Conservation (phyloP, 2,888 invertebrate genomes). For the Altica lythri region DNA sequence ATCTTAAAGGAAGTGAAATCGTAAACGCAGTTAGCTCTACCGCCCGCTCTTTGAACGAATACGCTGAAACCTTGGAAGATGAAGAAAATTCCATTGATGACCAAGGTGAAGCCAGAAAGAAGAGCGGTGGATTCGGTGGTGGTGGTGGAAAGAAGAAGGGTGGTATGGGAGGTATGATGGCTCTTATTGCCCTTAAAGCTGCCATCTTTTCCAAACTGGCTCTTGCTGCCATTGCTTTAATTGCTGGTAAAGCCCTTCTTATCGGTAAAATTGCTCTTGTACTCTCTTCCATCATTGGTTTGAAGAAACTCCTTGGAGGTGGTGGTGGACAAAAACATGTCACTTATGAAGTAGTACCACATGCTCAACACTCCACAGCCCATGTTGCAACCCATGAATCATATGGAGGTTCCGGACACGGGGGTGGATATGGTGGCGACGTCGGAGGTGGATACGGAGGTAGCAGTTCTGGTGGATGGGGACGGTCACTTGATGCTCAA, state of each 20-base stretch:
- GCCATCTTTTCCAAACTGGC: constrained; percentile 79
- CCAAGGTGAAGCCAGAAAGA: constrained; percentile 69
- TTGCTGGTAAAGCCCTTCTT: constrained; percentile 83
- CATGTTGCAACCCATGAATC: constrained; percentile 73
- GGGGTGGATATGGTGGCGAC: constrained; percentile 63
- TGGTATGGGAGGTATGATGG: constrained; percentile 76
- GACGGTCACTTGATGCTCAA: constrained; percentile 75
- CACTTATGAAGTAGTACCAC: constrained; percentile 85
- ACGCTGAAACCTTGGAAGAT: constrained; percentile 67
- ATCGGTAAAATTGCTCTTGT: constrained; percentile 86
- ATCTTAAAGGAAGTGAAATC: constrained; percentile 83
- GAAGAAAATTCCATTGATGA: constrained; percentile 62
- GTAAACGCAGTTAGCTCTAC: constrained; percentile 79
- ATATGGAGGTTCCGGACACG: constrained; percentile 50
- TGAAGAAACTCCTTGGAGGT: constrained; percentile 80
- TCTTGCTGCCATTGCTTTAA: constrained; percentile 80
- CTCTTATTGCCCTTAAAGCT: constrained; percentile 76
- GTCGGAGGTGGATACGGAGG: constrained; percentile 61
- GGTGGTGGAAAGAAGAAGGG: constrained; percentile 68
- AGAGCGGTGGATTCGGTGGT: constrained; percentile 62
- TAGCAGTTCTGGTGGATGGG: constrained; percentile 73
- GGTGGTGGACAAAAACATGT: constrained; percentile 73
- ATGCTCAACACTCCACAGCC: constrained; percentile 77
- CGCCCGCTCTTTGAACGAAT: constrained; percentile 79
- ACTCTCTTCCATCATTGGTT: constrained; percentile 79